These are phyloP conservation scores for Grapholita molesta DNA, from an alignment of 1,140 invertebrate genomes.

Conservation along the genomic window DNA sequence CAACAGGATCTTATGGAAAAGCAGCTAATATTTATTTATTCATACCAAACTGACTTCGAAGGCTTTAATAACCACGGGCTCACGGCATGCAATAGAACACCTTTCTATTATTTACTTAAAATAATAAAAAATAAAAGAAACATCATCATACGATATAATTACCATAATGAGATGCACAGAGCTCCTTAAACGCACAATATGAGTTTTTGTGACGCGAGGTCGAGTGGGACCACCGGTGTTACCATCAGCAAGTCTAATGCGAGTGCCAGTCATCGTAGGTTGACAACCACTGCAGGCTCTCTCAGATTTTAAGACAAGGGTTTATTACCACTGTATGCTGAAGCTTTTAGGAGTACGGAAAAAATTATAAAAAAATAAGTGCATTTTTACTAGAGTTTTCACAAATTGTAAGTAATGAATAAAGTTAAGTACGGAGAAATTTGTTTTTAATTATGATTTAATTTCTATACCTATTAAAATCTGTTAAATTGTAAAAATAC, in stretches of 20 bases:
- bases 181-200: constrained; percentile 23
- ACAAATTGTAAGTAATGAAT: too few species aligned
- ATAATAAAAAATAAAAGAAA: background rate
- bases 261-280: constrained; percentile 46
- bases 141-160: constrained; percentile 31
- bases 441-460: too few species aligned
- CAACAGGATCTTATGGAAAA: too few species aligned
- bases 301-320: background rate
- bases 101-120: background rate
- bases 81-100: background rate
- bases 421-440: too few species aligned
- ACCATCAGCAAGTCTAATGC: constrained; percentile 65
- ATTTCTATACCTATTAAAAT: too few species aligned
- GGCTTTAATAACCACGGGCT: background rate
- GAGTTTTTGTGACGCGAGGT: constrained; percentile 34
- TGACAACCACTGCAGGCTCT: background rate
- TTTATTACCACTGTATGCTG: background rate
- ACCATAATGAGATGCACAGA: constrained; percentile 45
- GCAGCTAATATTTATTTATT: background rate
- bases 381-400: too few species aligned
- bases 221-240: constrained; percentile 55
- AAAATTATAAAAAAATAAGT: background rate
- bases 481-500: too few species aligned
- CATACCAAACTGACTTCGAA: background rate
- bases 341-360: background rate